Conservation (phyloP, 2,797 vertebrate species). For the Dallia pectoralis region DNA sequence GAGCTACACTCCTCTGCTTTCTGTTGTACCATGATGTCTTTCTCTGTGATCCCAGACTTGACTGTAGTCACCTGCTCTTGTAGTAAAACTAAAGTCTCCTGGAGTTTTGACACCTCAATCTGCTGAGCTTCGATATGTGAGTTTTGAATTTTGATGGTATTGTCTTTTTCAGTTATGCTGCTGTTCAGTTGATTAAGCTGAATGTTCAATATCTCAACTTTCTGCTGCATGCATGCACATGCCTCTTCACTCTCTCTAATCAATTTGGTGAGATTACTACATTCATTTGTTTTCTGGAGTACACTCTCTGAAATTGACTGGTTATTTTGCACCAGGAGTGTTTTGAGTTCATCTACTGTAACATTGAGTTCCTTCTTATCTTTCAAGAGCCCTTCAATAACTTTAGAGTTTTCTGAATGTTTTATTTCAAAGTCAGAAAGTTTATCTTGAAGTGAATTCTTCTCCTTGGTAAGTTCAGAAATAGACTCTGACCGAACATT, state of each 20-base stretch:
- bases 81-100: constrained; percentile 71
- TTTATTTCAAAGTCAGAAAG: constrained; percentile 57
- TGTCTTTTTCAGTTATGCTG: constrained; percentile 65
- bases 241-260: constrained; percentile 69
- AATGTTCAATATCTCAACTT: constrained; percentile 58
- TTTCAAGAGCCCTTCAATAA: constrained; percentile 58
- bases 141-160: constrained; percentile 52
- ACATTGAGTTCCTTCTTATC: constrained; percentile 71
- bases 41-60: constrained; percentile 74
- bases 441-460: constrained; percentile 62
- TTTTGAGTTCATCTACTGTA: constrained; percentile 64
- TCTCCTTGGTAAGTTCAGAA: constrained; percentile 59
- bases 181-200: constrained; percentile 63
- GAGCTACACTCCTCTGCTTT: constrained; percentile 61
- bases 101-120: constrained; percentile 64
- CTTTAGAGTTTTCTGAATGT: constrained; percentile 64
- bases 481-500: constrained; percentile 53
- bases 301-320: constrained; percentile 63
- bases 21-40: constrained; percentile 68
- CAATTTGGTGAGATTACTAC: constrained; percentile 60
- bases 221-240: constrained; percentile 58
- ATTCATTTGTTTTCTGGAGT: constrained; percentile 76
- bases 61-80: constrained; percentile 76
- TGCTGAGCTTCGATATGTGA: constrained; percentile 63
- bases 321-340: constrained; percentile 66